Evolutionary conservation across 1,140 invertebrate genomes (phyloP).

Genomic region (Cataglyphis hispanica): DNA sequence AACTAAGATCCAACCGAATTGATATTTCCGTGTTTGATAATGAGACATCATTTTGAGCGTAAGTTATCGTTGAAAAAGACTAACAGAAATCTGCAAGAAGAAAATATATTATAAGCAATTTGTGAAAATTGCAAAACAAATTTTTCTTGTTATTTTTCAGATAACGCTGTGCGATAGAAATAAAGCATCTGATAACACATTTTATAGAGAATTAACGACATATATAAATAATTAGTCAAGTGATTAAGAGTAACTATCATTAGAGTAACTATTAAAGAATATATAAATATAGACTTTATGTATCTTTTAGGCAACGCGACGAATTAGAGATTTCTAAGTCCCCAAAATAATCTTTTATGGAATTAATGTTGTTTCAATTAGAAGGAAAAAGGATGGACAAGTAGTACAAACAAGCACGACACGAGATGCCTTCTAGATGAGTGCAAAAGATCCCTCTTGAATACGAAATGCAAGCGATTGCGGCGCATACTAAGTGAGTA

Average conservation of each 20-base stretch:
- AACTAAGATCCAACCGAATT: neutral
- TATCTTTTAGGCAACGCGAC: neutral
- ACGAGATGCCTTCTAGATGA: slow-evolving; percentile 46
- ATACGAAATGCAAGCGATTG: slow-evolving; percentile 67
- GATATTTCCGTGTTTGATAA: slow-evolving; percentile 6
- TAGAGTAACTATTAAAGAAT: neutral
- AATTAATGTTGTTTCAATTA: slow-evolving; percentile 15
- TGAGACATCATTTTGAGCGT: neutral
- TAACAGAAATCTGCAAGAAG: slow-evolving; percentile 2
- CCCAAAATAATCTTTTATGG: neutral
- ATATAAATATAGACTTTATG: neutral
- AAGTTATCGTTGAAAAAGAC: neutral
- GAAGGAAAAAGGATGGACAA: neutral
- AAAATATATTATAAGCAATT: neutral
- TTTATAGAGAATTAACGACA: neutral
- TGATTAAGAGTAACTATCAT: neutral
- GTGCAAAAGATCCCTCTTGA: slow-evolving; percentile 57
- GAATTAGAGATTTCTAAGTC: neutral
- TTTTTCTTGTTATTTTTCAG: neutral
- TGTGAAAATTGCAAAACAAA: neutral
- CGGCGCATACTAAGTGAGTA: slow-evolving; percentile 75
- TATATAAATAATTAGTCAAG: neutral
- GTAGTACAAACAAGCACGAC: slow-evolving; percentile 35
- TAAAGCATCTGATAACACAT: neutral
- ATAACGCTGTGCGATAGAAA: neutral